Evolutionary conservation across 1,140 invertebrate species (phyloP), one percentile per base, ranked within the genome.

Genomic region (Ganaspis sp.): DNA sequence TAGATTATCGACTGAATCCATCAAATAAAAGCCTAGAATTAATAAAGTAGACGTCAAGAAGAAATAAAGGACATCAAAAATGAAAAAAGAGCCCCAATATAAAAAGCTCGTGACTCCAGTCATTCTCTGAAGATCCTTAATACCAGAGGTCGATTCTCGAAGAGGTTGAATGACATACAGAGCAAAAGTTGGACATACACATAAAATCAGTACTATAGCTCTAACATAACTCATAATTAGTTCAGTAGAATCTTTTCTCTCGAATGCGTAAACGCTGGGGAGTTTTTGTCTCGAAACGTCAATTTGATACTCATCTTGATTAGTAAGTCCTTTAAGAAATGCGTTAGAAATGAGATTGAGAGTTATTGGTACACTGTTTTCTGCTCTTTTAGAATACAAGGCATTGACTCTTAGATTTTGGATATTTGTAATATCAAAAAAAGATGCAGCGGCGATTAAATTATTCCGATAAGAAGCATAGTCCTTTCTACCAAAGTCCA

Each of bases 71-170:
- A 91, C 85, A 80, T 95, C 94, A 90, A 94, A 94, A 9, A 92
- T 38, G 70, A 94, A 93, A 38, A 92, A 93, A 1, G 92, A 90
- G 8, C 91, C 42, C 95, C 94, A 95, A 80, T 94, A 95, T 0
- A 87, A 91, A 2, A 91, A 54, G 8, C 91, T 87, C 6, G 92
- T 87, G 1, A 94, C 92, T 37, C 95, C 94, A 15, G 94, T 93
- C 87, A 95, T 94, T 87, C 93, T 92, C 88, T 95, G 94, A 11
- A 95, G 87, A 77, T 95, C 94, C 82, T 95, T 95, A 1, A 90
- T 74, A 17, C 92, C 92, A 81, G 93, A 93, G 1, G 75, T 34
- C 6, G 73, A 80, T 73, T 90, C 89, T 58, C 81, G 81, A 6
- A 91, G 78, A 0, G 94, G 92, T 78, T 88, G 88, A 9, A 85